A percentile compares a stretch with the other conserved stretches of the same genome.
phyloP scores from a whole-genome alignment of 1,140 invertebrate species.

The Holcopasites calliopsidis region DNA sequence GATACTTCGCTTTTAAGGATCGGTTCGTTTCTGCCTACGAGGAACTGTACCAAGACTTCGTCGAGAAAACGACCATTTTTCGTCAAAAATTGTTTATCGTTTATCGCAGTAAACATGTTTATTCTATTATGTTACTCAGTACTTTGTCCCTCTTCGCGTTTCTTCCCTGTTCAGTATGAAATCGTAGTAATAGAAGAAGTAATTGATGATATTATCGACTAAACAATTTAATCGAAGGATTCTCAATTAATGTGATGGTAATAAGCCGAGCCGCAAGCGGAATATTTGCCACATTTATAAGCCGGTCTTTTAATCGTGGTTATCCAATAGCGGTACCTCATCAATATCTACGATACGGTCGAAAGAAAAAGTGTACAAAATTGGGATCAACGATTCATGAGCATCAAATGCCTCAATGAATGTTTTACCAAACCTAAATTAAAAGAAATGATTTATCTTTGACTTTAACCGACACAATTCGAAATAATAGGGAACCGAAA shows the following conservation, averaged over 20 bases:
- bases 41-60: background rate
- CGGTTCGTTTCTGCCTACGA: slow-evolving; percentile 8
- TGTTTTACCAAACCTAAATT: too few relatives aligned
- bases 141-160: background rate
- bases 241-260: background rate
- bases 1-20: slow-evolving; percentile 43
- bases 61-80: background rate
- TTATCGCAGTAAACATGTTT: too few relatives aligned
- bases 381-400: too few relatives aligned
- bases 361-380: background rate
- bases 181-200: background rate
- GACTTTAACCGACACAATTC: too few relatives aligned
- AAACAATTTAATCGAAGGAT: slow-evolving; percentile 2
- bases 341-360: background rate
- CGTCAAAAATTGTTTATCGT: too few relatives aligned
- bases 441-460: too few relatives aligned
- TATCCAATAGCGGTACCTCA: background rate
- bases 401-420: too few relatives aligned
- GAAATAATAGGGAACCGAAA: too few relatives aligned
- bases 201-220: slow-evolving; percentile 18
- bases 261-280: background rate
- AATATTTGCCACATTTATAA: background rate
- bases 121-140: too few relatives aligned
- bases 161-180: background rate
- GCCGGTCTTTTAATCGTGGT: background rate